Evolutionary conservation across 2,888 invertebrate genomes (phyloP), one percentile per base, ranked within the genome.

Genomic region (Drosophila macrospina): DNA sequence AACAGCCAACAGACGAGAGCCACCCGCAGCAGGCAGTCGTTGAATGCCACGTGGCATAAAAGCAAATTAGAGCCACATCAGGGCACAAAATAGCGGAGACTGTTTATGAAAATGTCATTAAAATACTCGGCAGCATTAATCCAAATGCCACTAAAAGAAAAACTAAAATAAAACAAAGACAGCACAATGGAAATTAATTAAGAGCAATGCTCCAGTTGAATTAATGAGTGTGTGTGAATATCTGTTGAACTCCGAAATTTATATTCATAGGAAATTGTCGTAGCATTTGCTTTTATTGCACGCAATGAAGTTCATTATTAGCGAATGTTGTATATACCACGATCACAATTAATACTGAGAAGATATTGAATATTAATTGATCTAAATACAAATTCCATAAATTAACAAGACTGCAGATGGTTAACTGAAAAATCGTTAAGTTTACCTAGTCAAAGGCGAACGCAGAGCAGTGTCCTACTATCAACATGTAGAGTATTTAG

Each of bases 21-120:
- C 15, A 54, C 32, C 62, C 34, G 54, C 51, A 70, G 59, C 44
- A 20, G 50, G 41, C 42, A 39, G 37, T 10, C 57, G 32, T 55
- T 67, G 48, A 63, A 56, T 65, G 69, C 76, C 80, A 80, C 85
- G 85, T 76, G 85, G 78, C 78, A 78, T 63, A 64, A 76, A 80
- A 82, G 45, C 62, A 71, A 74, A 83, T 81, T 73, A 78, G 74
- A 75, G 56, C 50, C 77, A 77, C 69, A 79, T 81, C 69, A 68
- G 50, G 52, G 57, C 56, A 61, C 60, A 70, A 57, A 63, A 79
- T 59, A 45, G 59, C 68, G 52, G 63, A 59, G 63, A 56, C 70
- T 83, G 74, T 78, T 83, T 83, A 85, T 84, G 79, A 85, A 84
- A 85, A 73, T 77, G 80, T 65, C 82, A 84, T 84, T 85, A 84